Base-by-base conservation (phyloP, 1,140 invertebrate species). In the Meloidogyne hapla region DNA sequence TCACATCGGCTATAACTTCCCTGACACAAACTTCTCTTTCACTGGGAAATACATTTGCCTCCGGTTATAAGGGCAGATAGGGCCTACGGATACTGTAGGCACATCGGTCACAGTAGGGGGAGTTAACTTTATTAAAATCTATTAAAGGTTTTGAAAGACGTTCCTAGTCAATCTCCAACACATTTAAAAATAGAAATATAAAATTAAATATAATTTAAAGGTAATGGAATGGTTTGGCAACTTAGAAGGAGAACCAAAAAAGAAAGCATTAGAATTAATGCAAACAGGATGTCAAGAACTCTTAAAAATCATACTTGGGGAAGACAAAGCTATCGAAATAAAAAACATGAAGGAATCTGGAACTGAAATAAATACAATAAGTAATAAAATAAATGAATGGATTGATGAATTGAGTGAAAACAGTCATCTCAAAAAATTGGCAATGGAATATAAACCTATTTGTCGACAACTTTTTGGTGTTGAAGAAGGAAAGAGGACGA, bases 281-380 rank as follows among this genome's bases (percentile, higher is more conserved):
- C 48, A 84, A 62, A 77, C 38, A 25, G 82, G 80, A 10, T 83
- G 81, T 64, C 69, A 62, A 10, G 81, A 80, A 40, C 23, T 82
- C n/a, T 42, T 80, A 18, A 69, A 61, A 23, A 26, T 48, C 38
- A 65, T 77, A 42, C 45, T 83, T 9, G 81, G 82, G 6, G 76
- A 81, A 23, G 81, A 83, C n/a, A 81, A 83, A 48, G 75, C 82
- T 13, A 25, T 13, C n/a, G 77, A 83, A 45, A 15, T 83, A 21
- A 84, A 83, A 63, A 76, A 71, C 18, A 38, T 83, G 76, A 83
- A 81, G 45, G 81, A 83, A 76, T 26, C 38, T 21, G 81, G 81
- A 4, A 73, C 81, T 42, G 68, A 65, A 56, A 25, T 68, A 9
- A 64, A 62, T 12, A 69, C 77, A 62, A 70, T 83, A 15, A n/a